phyloP scores from a whole-genome alignment of 2,888 invertebrate genomes.

The Adineta ricciae region DNA sequence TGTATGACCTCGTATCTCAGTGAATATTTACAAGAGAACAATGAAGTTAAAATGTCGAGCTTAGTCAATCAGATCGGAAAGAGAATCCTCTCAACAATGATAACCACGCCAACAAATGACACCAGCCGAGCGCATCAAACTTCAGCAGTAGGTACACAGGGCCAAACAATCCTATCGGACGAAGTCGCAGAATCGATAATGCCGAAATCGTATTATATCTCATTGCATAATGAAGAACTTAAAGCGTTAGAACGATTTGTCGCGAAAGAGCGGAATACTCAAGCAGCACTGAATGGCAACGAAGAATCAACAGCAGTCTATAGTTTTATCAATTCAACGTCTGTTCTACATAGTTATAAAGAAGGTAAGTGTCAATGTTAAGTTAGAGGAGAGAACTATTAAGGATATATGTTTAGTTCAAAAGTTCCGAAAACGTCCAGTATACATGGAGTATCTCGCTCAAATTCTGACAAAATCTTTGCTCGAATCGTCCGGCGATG shows the following conservation, averaged over 20 bases:
- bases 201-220: background rate
- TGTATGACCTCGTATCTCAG: constrained; percentile 46
- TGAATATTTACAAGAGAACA: background rate
- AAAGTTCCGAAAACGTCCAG: constrained; percentile 17
- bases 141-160: background rate
- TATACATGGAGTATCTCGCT: background rate
- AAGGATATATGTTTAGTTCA: background rate
- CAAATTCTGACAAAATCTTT: background rate
- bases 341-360: background rate
- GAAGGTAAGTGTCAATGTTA: background rate
- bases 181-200: background rate
- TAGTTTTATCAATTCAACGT: background rate
- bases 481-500: background rate
- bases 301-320: background rate
- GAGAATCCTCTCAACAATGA: background rate
- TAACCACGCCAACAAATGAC: background rate
- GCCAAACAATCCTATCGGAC: background rate
- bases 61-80: background rate
- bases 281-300: background rate
- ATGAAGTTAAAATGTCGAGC: background rate
- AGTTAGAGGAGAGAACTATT: background rate
- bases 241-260: constrained; percentile 19
- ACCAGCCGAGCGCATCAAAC: background rate
- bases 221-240: background rate
- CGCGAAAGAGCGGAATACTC: background rate